A percentile compares a stretch with the other conserved stretches of the same genome.
phyloP scores from a whole-genome alignment of 1,140 invertebrate genomes.

The Heliothis subflexa region DNA sequence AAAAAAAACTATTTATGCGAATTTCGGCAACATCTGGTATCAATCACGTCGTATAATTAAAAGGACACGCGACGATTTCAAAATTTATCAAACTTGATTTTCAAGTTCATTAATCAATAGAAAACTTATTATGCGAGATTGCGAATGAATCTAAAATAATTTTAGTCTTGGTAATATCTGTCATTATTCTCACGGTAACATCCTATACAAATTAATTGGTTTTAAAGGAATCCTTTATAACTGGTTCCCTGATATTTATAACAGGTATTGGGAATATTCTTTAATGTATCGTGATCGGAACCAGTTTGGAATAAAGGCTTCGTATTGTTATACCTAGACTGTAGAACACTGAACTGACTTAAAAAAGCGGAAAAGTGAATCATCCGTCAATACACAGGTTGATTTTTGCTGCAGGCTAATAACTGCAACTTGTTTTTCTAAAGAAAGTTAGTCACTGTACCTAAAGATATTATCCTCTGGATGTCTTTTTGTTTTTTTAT shows the following conservation, averaged over 20 bases:
- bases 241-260: constrained; percentile 15
- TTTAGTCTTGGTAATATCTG: not conserved
- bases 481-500: too few species aligned
- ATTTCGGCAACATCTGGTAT: constrained; percentile 4
- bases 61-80: too few species aligned
- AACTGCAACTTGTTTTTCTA: too few species aligned
- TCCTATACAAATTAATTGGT: not conserved
- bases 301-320: constrained; percentile 2
- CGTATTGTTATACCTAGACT: not conserved
- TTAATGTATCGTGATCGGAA: constrained; percentile 1
- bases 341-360: not conserved
- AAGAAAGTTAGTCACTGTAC: too few species aligned
- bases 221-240: constrained; percentile 7
- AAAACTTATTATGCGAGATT: too few species aligned
- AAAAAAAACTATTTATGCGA: too few species aligned
- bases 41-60: not conserved
- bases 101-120: too few species aligned
- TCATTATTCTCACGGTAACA: constrained; percentile 4
- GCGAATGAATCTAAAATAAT: not conserved
- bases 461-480: too few species aligned
- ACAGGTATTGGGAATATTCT: not conserved
- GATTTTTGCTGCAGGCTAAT: too few species aligned
- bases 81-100: not conserved
- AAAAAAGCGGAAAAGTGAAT: not conserved
- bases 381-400: not conserved